Percentiles rank a stretch among this genome's conserved stretches.
These are phyloP conservation scores for Sapajus apella DNA, from an alignment of 2,113 vertebrate genomes.

Conservation along the genomic window DNA sequence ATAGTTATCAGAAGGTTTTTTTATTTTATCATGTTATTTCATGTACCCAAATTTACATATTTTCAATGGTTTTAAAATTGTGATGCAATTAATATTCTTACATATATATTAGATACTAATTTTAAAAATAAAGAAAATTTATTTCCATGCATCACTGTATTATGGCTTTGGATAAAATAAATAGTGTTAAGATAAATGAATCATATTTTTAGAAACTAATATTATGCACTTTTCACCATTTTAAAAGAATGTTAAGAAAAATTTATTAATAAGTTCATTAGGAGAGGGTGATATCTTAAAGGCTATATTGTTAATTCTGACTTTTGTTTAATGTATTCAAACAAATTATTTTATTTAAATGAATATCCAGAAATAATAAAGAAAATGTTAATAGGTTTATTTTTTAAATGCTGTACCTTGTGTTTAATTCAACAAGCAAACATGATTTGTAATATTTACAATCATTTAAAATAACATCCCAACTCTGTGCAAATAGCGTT, in stretches of 20 bases:
- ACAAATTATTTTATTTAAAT: background rate
- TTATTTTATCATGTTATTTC: background rate
- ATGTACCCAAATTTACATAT: background rate
- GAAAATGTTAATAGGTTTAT: background rate
- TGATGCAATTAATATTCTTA: background rate
- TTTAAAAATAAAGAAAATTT: background rate
- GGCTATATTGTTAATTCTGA: background rate
- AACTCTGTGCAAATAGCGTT: background rate
- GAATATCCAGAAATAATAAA: background rate
- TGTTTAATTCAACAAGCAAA: background rate
- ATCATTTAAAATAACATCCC: background rate
- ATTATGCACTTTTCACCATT: background rate
- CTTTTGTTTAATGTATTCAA: background rate
- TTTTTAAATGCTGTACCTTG: background rate
- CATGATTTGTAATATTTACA: background rate
- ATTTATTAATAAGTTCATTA: background rate
- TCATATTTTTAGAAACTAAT: background rate
- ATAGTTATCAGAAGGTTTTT: background rate
- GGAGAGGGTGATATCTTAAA: background rate
- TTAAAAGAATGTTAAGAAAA: background rate
- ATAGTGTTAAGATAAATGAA: background rate
- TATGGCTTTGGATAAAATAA: background rate
- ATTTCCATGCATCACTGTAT: background rate
- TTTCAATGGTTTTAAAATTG: background rate
- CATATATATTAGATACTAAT: background rate